These are phyloP conservation scores for Eremophila alpestris DNA, from an alignment of 2,797 vertebrate species.

Conservation along the genomic window DNA sequence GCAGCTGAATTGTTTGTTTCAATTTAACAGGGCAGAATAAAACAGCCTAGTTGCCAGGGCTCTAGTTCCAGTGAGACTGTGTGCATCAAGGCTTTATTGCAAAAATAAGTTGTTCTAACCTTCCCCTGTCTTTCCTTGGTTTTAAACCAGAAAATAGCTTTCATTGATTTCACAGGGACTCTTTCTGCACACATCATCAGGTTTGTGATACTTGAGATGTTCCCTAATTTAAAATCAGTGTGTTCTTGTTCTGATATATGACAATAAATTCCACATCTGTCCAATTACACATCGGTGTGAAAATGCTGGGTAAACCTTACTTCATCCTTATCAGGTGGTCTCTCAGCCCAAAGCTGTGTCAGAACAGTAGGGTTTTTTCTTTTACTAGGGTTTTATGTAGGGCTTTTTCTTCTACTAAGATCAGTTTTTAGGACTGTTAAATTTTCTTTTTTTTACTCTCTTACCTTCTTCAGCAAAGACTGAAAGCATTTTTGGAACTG, in stretches of 20 bases:
- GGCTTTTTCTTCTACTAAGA: background rate
- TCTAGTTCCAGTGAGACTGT: background rate
- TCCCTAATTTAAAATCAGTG: background rate
- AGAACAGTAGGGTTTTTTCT: background rate
- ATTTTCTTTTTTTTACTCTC: background rate
- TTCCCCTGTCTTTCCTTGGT: background rate
- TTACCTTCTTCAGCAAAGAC: background rate
- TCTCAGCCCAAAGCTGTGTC: background rate
- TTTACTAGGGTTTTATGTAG: background rate
- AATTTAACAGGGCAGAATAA: constrained; percentile 45
- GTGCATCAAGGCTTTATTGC: background rate
- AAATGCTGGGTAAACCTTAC: background rate
- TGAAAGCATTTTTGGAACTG: background rate
- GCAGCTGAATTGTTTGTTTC: constrained; percentile 43
- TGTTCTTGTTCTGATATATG: background rate
- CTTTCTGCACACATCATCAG: background rate
- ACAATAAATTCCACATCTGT: background rate
- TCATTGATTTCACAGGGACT: background rate
- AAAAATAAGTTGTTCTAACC: background rate
- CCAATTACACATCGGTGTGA: background rate
- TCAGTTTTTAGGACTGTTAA: background rate
- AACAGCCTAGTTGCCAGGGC: constrained; percentile 3
- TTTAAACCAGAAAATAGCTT: constrained; percentile 10
- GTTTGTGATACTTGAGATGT: background rate
- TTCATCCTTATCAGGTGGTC: background rate